A percentile compares a stretch with the other conserved stretches of the same genome.
Evolutionary conservation across 2,797 vertebrate genomes (phyloP).

Genomic region (Cuniculus paca): DNA sequence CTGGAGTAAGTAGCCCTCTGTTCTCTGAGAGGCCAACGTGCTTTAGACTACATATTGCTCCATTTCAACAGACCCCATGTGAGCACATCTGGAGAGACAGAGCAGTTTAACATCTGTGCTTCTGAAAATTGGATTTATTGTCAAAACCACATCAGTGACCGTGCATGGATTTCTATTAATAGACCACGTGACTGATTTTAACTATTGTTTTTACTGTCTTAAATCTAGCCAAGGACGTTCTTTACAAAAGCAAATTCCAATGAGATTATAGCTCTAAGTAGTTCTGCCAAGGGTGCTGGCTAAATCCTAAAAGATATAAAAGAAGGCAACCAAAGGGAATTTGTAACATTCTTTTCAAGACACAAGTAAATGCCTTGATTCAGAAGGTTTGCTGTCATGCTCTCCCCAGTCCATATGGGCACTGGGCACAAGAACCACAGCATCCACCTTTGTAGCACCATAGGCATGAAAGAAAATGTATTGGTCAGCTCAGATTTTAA

Average conservation of each 20-base stretch:
- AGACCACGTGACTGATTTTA: slow-evolving; percentile 31
- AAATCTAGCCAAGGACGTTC: slow-evolving; percentile 11
- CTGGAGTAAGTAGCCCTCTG: slow-evolving; percentile 54
- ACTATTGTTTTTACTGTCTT: slow-evolving; percentile 61
- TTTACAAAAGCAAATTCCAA: slow-evolving; percentile 31
- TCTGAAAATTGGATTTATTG: slow-evolving; percentile 60
- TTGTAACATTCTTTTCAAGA: neutral
- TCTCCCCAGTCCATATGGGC: neutral
- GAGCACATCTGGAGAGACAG: slow-evolving; percentile 75
- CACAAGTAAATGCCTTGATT: neutral
- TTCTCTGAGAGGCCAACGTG: slow-evolving; percentile 33
- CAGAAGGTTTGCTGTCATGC: neutral
- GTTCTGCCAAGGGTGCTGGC: neutral
- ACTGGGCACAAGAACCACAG: neutral
- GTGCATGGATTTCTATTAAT: slow-evolving; percentile 65
- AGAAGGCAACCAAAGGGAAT: neutral
- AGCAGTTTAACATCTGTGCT: slow-evolving; percentile 81
- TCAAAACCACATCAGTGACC: slow-evolving; percentile 63
- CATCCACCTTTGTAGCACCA: neutral
- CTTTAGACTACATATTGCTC: slow-evolving; percentile 61
- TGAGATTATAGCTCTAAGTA: neutral
- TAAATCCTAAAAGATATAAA: neutral
- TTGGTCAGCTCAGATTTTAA: neutral
- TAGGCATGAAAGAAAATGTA: neutral
- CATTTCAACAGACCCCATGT: slow-evolving; percentile 47